A percentile compares a stretch with the other conserved stretches of the same genome.
These are phyloP conservation scores for Pagrus major DNA, from an alignment of 2,113 vertebrate species.

Conservation along the genomic window DNA sequence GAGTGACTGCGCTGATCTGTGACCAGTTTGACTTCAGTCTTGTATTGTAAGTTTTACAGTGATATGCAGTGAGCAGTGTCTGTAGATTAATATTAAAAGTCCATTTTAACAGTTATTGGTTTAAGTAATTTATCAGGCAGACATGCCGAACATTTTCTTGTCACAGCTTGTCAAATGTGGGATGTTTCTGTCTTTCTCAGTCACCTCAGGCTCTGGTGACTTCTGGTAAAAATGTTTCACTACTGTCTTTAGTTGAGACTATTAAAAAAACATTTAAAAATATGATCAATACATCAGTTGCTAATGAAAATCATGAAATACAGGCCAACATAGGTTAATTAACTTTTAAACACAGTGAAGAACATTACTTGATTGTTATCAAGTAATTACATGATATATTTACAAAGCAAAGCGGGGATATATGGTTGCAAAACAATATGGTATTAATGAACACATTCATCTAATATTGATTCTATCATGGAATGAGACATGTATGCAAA, in stretches of 20 bases:
- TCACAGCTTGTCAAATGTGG: not conserved
- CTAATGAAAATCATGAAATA: not conserved
- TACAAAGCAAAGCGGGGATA: not conserved
- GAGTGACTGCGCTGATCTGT: not conserved
- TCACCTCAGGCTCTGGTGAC: too few relatives aligned
- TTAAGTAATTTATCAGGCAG: not conserved
- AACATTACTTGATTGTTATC: too few relatives aligned
- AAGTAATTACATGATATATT: too few relatives aligned
- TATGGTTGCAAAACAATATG: not conserved
- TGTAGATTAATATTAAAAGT: not conserved
- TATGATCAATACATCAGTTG: not conserved
- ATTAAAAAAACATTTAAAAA: not conserved
- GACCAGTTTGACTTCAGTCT: slow-evolving; percentile 3
- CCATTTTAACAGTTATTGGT: not conserved
- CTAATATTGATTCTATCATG: not conserved
- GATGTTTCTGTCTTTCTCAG: not conserved
- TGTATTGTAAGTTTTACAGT: not conserved
- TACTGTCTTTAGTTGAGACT: too few relatives aligned
- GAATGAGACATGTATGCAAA: not conserved
- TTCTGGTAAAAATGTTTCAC: too few relatives aligned
- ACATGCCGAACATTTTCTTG: not conserved
- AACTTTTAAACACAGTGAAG: not conserved
- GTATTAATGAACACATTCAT: not conserved
- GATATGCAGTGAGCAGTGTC: not conserved
- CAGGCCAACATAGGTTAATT: not conserved